Evolutionary conservation across 2,797 vertebrate species (phyloP), one percentile per base, ranked within the genome.

Genomic region (Pelobates cultripes): DNA sequence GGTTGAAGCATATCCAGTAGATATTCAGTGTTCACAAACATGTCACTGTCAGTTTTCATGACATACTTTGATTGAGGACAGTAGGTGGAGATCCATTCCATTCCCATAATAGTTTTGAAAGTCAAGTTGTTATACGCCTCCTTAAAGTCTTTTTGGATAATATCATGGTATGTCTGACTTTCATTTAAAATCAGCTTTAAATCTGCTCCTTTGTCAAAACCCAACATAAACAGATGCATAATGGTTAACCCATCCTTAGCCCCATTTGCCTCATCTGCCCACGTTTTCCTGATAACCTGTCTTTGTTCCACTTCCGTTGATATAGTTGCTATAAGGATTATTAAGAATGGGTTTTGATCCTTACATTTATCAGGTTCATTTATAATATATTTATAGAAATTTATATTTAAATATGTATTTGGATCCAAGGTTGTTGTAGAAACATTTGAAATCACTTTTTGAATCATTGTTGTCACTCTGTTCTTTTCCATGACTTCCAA

Each of bases 121-220:
- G 85, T 84, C 40, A 85, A 5, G 43, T 87, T 88, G 7, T 51
- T 66, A 7, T 85, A 87, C 2, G 85, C 68, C 64, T 87, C 83
- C 43, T 84, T 40, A 80, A 89, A 87, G 41, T 82, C 74, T 60
- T 87, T 80, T 1, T 88, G 87, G 85, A 85, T 85, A 3, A 85
- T 83, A 2, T 79, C 75, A 0, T n/a, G 79, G 2, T 85, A 13
- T 1, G 75, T 51, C 40, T 69, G 0, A 0, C 84, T 87, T 74
- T 84, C 87, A 17, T 6, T 70, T 9, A 77, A 28, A 4, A 75
- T 4, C 0, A 2, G 12, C 0, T 12, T 14, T 0, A 3, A 3
- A 1, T 5, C 14, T 53, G 28, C 28, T 1, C 28, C 28, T 28
- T 28, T 28, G 28, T 28, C 28, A 28, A 28, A 28, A 28, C 28